Evolutionary conservation across 2,888 invertebrate species (phyloP), one percentile per base, ranked within the genome.

Genomic region (Synanthedon formicaeformis): DNA sequence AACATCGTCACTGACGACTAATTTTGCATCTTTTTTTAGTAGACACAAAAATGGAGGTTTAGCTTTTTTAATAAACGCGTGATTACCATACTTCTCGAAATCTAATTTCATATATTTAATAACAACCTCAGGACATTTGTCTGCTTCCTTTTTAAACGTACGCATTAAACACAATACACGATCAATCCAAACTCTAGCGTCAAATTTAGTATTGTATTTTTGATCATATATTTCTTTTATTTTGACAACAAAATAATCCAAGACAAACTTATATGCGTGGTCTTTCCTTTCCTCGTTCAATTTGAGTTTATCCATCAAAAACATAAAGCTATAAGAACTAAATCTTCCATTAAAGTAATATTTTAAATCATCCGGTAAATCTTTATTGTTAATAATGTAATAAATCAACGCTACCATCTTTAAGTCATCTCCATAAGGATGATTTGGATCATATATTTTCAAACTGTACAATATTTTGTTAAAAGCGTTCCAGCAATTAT

Each of bases 401-500:
- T 80, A 74, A 40, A 76, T 52, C 6, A 76, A 52, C 13, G 67
- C 61, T 14, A 70, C 51, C 18, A 63, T 55, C 56, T 60, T 67
- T 48, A 61, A 69, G 27, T 68, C 62, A 51, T 52, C 54, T 18
- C 59, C 57, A 51, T 54, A 57, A 14, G 53, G 54, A 50, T 55
- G 55, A 50, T 54, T 50, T 2, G 53, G 52, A 16, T 58, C 64
- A 55, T 76, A 79, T 34, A 75, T 63, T 10, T 67, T 64, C 52
- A 75, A 51, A 54, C 70, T 78, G 53, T 69, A 56, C 40, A 79
- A 61, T 51, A 81, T 56, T 59, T 74, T 76, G 59, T 75, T 64
- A 48, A 76, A 68, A 4, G 63, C 63, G 14, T 53, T 54, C 79
- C 79, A 81, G 54, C 73, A 77, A n/a, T 61, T 58, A 40, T 69